These are phyloP conservation scores for Phortica magna DNA, from an alignment of 2,888 invertebrate species.

Conservation along the genomic window DNA sequence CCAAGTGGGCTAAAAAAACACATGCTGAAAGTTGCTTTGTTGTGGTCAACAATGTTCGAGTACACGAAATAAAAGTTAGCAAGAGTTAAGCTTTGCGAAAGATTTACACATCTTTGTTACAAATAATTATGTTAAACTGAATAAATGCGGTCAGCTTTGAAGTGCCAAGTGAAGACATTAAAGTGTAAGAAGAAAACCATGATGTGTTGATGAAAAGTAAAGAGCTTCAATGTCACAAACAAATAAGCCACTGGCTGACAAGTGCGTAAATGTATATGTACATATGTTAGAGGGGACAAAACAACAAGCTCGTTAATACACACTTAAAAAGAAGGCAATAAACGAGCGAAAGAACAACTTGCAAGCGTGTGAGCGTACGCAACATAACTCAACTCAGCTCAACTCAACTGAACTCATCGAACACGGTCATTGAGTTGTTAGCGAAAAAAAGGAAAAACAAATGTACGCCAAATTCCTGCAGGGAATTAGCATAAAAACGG, in stretches of 20 bases:
- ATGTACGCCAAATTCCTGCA: slow-evolving; percentile 47
- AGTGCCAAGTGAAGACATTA: neutral
- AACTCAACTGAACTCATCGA: slow-evolving; percentile 8
- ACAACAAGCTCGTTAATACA: slow-evolving; percentile 37
- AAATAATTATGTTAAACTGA: slow-evolving; percentile 22
- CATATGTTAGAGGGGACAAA: neutral
- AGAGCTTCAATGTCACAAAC: slow-evolving; percentile 49
- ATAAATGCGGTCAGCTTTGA: slow-evolving; percentile 28
- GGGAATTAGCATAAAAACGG: slow-evolving; percentile 65
- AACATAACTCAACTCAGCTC: neutral
- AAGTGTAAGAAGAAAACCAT: too few species aligned
- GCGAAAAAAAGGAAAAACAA: neutral
- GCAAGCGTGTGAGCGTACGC: too few species aligned
- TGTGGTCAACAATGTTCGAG: slow-evolving; percentile 51
- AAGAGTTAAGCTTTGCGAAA: neutral
- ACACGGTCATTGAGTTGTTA: slow-evolving; percentile 12
- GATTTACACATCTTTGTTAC: neutral
- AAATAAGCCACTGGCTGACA: slow-evolving; percentile 32
- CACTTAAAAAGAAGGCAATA: slow-evolving; percentile 36
- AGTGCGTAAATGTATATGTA: neutral
- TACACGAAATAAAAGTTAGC: neutral
- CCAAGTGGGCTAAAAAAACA: slow-evolving; percentile 46
- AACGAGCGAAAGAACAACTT: neutral
- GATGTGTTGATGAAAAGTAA: neutral
- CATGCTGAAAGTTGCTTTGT: slow-evolving; percentile 61